phyloP scores from a whole-genome alignment of 2,113 vertebrate species.

The Dromiciops gliroides region DNA sequence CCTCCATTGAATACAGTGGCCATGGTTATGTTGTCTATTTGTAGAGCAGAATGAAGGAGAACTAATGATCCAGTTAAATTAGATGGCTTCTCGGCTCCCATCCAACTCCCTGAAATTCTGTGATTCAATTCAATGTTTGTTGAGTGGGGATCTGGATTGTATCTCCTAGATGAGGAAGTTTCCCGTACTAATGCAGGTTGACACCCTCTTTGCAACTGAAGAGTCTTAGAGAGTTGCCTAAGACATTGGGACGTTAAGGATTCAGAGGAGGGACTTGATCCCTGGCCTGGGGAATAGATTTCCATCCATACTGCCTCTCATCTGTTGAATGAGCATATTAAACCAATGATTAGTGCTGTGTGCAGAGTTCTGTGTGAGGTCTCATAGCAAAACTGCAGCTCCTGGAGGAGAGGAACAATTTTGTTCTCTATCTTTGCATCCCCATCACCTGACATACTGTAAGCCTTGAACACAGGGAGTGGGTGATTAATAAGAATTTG shows the following conservation, averaged over 20 bases:
- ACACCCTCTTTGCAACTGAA: neutral
- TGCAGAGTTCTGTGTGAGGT: too few species aligned
- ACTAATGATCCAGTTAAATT: neutral
- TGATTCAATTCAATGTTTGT: neutral
- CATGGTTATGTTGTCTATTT: neutral
- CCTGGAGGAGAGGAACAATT: neutral
- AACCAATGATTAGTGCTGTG: neutral
- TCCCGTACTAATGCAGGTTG: neutral
- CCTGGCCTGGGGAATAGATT: neutral
- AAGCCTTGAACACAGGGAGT: neutral
- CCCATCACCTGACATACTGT: neutral
- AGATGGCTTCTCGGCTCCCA: neutral
- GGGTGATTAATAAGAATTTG: neutral
- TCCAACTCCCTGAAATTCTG: neutral
- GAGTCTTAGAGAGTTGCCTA: neutral
- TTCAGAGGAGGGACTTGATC: neutral
- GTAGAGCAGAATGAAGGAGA: slow-evolving; percentile 16
- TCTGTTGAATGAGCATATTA: neutral
- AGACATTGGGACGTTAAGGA: neutral
- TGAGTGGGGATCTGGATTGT: neutral
- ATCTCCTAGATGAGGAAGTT: neutral
- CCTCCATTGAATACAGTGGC: slow-evolving; percentile 22
- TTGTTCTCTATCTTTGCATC: neutral
- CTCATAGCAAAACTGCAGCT: neutral
- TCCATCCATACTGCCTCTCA: neutral